A percentile compares a stretch with the other conserved stretches of the same genome.
phyloP scores from a whole-genome alignment of 2,797 vertebrate species.

The Falco columbarius region DNA sequence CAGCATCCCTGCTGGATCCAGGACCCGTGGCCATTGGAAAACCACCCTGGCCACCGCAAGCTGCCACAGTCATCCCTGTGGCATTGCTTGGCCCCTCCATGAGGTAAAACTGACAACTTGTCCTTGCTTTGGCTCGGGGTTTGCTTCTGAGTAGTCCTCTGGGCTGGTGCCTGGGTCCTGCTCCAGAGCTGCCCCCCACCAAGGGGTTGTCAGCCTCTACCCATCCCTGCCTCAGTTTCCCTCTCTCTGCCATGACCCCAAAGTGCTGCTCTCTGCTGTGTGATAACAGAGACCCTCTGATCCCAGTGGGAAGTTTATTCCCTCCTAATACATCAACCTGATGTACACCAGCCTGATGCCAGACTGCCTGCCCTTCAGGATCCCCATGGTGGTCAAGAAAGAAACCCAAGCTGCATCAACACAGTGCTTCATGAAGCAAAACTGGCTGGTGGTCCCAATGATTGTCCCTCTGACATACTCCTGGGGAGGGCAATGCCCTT shows the following conservation, averaged over 20 bases:
- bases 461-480: neutral
- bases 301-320: fast-evolving
- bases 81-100: neutral
- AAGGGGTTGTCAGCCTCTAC: fast-evolving
- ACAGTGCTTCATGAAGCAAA: fast-evolving
- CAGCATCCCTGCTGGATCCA: neutral
- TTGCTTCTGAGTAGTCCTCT: fast-evolving
- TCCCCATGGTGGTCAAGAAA: fast-evolving
- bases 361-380: fast-evolving
- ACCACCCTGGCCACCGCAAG: fast-evolving
- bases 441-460: neutral
- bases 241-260: neutral
- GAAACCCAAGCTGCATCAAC: neutral
- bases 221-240: neutral
- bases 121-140: neutral
- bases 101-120: fast-evolving
- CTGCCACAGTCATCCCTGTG: neutral
- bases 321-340: neutral
- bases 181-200: neutral
- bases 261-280: fast-evolving
- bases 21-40: neutral
- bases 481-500: neutral
- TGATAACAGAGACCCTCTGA: neutral
- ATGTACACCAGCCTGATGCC: neutral
- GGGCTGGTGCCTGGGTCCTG: neutral